These are phyloP conservation scores for Trichonephila inaurata DNA, from an alignment of 1,140 invertebrate genomes.

Conservation along the genomic window DNA sequence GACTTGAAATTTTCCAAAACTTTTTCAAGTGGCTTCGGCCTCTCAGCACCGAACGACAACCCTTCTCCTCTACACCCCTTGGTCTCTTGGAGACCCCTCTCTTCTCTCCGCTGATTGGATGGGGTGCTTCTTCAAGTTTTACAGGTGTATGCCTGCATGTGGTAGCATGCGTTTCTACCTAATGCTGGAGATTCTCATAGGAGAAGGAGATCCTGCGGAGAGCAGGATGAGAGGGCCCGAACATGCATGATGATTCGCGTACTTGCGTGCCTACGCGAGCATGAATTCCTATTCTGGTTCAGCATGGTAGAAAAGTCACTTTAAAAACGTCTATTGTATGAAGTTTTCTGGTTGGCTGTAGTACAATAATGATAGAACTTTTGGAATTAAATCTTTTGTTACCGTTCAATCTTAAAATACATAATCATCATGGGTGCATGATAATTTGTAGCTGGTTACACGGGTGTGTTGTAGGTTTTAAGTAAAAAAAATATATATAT, in stretches of 20 bases:
- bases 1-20: slow-evolving; percentile 71
- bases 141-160: slow-evolving; percentile 27
- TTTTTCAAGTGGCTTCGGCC: slow-evolving; percentile 66
- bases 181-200: background rate
- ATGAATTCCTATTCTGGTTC: background rate
- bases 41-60: background rate
- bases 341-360: background rate
- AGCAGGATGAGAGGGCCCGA: background rate
- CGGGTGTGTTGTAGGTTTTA: too few species aligned
- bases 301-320: slow-evolving; percentile 14
- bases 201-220: background rate
- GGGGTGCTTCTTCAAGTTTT: slow-evolving; percentile 55
- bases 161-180: slow-evolving; percentile 11
- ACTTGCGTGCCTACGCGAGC: background rate
- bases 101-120: slow-evolving; percentile 40
- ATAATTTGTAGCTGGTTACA: background rate
- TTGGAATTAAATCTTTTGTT: background rate
- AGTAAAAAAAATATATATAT: too few species aligned
- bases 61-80: background rate
- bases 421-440: background rate
- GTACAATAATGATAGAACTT: background rate
- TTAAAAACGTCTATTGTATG: slow-evolving; percentile 36
- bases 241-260: slow-evolving; percentile 7
- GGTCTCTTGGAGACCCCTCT: background rate
- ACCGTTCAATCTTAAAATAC: background rate